phyloP scores from a whole-genome alignment of 2,797 vertebrate species.

The Pristis pectinata region DNA sequence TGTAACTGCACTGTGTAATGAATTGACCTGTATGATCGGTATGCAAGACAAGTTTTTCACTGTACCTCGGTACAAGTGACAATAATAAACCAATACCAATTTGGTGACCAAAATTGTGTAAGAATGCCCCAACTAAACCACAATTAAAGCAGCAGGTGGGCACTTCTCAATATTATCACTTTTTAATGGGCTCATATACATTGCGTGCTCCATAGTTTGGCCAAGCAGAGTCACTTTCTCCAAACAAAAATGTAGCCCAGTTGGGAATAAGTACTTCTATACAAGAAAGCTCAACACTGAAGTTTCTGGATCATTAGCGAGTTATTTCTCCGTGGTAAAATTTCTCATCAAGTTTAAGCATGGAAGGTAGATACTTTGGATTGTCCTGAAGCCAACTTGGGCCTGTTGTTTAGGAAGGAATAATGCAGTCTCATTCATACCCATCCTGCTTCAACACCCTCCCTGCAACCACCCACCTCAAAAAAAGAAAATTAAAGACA shows the following conservation, averaged over 20 bases:
- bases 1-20: too few species aligned
- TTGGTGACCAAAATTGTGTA: neutral
- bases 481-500: conserved; percentile 22
- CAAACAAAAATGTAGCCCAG: neutral
- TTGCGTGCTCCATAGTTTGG: neutral
- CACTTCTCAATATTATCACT: neutral
- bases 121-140: neutral
- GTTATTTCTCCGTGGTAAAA: neutral
- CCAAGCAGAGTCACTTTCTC: neutral
- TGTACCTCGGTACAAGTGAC: too few species aligned
- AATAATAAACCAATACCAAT: too few species aligned
- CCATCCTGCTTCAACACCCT: neutral
- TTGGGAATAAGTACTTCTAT: neutral
- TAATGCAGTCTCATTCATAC: conserved; percentile 40
- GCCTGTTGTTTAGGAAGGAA: conserved; percentile 36
- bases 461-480: neutral
- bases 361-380: neutral
- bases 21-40: too few species aligned
- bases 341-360: neutral
- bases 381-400: neutral
- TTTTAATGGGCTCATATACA: neutral
- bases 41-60: too few species aligned
- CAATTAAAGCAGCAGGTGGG: neutral
- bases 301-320: neutral
- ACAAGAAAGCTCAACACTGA: neutral